Base-by-base conservation (phyloP, 2,888 invertebrate species). In the Pinctada fucata region DNA sequence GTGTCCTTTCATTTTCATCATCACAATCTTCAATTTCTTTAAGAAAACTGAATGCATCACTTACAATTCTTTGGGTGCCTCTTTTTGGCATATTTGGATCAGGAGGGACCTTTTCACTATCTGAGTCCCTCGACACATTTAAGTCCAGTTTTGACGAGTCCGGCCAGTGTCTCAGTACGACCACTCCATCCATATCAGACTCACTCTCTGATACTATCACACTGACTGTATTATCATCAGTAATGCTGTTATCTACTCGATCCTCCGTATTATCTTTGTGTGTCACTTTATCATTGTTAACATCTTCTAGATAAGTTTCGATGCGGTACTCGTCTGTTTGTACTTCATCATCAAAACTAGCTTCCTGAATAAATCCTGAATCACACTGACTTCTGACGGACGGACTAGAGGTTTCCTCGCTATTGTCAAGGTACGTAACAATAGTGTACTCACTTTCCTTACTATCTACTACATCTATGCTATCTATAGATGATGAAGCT, bases 11-110 rank as follows among this genome's bases (percentile, higher is more conserved):
- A 10, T n/a, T 47, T 50, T 50, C 63, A 50, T 52, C 52, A 51
- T 71, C 76, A 31, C 16, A 66, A 49, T 73, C 77, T 50, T 80
- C 81, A 3, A 79, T n/a, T 6, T 83, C 84, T 47, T 76, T 80
- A 3, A 86, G 76, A 75, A 84, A 86, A 49, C 76, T 66, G 78
- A 86, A 86, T 4, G 79, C 84, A 68, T 85, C 84, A 80, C 86
- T 86, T 6, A 86, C 84, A 71, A 83, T 70, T 51, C 80, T 73
- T 70, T 83, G 82, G 63, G 84, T 84, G 51, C 78, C 72, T 71
- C 75, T 75, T 76, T 79, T 79, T 8, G 79, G 75, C 10, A 47
- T 70, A 58, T 72, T 58, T 58, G 3, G 49, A 31, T 13, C 71
- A 72, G 3, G 47, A 16, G 10, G 76, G 77, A 8, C 82, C 78